Percentiles rank a stretch among this genome's conserved stretches.
These are phyloP conservation scores for Circaetus gallicus DNA, from an alignment of 2,113 vertebrate species.

Conservation along the genomic window DNA sequence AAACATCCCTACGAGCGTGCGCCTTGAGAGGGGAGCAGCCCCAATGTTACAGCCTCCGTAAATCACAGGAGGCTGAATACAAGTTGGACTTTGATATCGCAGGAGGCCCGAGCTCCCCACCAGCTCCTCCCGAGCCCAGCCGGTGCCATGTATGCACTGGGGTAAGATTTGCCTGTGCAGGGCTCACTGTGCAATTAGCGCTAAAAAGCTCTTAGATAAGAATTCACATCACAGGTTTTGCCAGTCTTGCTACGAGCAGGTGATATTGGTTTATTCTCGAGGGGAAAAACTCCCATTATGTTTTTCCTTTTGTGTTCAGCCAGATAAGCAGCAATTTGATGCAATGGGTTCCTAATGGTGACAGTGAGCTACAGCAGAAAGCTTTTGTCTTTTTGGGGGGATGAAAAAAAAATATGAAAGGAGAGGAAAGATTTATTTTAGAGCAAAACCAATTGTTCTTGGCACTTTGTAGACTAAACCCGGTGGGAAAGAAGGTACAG, in stretches of 20 bases:
- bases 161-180: background rate
- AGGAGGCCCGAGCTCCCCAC: background rate
- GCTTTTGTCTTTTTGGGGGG: background rate
- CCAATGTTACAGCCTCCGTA: rapidly evolving
- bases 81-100: rapidly evolving
- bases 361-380: background rate
- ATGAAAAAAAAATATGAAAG: background rate
- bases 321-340: background rate
- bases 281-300: background rate
- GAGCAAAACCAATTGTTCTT: background rate
- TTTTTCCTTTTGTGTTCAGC: background rate
- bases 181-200: background rate
- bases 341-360: rapidly evolving
- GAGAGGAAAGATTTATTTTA: background rate
- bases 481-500: background rate
- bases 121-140: rapidly evolving
- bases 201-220: background rate
- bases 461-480: background rate
- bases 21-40: rapidly evolving
- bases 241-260: background rate
- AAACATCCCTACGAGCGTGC: rapidly evolving
- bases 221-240: background rate
- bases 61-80: background rate
- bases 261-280: background rate
- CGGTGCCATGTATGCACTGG: rapidly evolving